Evolutionary conservation across 1,140 invertebrate genomes (phyloP).

Genomic region (Stratiolaelaps scimitus): DNA sequence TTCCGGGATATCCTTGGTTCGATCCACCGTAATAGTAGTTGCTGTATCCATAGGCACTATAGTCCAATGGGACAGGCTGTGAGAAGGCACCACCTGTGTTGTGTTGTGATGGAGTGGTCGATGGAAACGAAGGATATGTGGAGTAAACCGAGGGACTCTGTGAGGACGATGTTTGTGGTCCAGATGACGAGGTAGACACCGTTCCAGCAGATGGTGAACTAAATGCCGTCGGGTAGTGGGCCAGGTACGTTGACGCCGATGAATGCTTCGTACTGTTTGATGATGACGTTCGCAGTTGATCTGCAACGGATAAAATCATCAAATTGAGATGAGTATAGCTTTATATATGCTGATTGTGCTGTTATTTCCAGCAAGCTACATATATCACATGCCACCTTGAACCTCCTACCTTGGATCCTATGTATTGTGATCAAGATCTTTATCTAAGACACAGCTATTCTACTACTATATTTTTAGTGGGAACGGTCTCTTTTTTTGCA

Average conservation of each 20-base stretch:
- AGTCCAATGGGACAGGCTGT: constrained; percentile 20
- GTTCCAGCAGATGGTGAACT: neutral
- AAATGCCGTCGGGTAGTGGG: constrained; percentile 16
- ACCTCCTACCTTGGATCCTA: too few relatives aligned
- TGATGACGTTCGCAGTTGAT: too few relatives aligned
- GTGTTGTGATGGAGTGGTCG: constrained; percentile 3
- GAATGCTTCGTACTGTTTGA: neutral
- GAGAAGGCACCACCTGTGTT: constrained; percentile 10
- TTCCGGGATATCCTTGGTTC: constrained; percentile 11
- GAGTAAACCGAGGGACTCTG: constrained; percentile 14
- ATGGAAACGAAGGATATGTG: constrained; percentile 8
- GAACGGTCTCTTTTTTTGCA: too few relatives aligned
- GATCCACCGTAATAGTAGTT: constrained; percentile 1
- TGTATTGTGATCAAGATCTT: too few relatives aligned
- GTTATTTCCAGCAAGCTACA: too few relatives aligned
- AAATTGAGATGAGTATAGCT: too few relatives aligned
- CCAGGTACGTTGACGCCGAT: constrained; percentile 13
- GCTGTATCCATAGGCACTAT: constrained; percentile 18
- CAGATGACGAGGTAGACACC: neutral
- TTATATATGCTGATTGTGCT: too few relatives aligned
- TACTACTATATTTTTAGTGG: too few relatives aligned
- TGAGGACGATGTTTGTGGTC: constrained; percentile 12
- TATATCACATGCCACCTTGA: too few relatives aligned
- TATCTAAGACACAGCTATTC: too few relatives aligned
- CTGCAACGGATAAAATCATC: too few relatives aligned